Evolutionary conservation across 2,888 invertebrate genomes (phyloP).

Genomic region (Drosophila borealis): DNA sequence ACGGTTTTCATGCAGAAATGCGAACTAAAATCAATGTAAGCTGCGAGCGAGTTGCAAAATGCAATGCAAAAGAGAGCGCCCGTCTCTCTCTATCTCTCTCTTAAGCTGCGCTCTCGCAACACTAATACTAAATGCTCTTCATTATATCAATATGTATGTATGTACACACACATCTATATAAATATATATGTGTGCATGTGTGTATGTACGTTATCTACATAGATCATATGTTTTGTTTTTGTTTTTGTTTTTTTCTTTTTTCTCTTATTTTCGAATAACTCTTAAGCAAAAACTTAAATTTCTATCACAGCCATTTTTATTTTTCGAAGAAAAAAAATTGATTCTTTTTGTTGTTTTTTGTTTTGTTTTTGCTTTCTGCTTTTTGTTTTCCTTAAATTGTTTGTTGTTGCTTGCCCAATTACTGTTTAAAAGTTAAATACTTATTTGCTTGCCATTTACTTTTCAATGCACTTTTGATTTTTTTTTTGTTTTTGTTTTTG

Average conservation of each 20-base stretch:
- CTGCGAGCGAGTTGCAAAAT: slow-evolving; percentile 55
- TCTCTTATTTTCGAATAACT: slow-evolving; percentile 47
- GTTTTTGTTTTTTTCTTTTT: slow-evolving; percentile 27
- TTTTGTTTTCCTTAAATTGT: slow-evolving; percentile 39
- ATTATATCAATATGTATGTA: slow-evolving; percentile 14
- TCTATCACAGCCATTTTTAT: slow-evolving; percentile 81
- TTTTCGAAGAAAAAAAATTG: slow-evolving; percentile 72
- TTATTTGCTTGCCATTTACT: slow-evolving; percentile 47
- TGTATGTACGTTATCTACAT: slow-evolving; percentile 21
- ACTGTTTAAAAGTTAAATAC: slow-evolving; percentile 63
- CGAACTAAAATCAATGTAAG: slow-evolving; percentile 53
- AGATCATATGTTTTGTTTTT: slow-evolving; percentile 34
- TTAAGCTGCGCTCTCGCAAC: slow-evolving; percentile 30
- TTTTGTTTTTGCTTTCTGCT: slow-evolving; percentile 26
- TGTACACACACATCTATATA: slow-evolving; percentile 12
- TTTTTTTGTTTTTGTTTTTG: slow-evolving; percentile 50
- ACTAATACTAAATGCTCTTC: slow-evolving; percentile 55
- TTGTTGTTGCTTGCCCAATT: slow-evolving; percentile 43
- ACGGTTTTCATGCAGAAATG: slow-evolving; percentile 47
- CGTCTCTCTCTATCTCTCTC: slow-evolving; percentile 20
- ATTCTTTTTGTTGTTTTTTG: slow-evolving; percentile 44
- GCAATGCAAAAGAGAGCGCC: slow-evolving; percentile 3
- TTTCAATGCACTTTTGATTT: slow-evolving; percentile 68
- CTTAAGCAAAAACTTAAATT: slow-evolving; percentile 67
- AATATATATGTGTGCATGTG: slow-evolving; percentile 10